Base-by-base conservation (phyloP, 35 echinoderm and acorn worm species). In the Eucidaris tribuloides region DNA sequence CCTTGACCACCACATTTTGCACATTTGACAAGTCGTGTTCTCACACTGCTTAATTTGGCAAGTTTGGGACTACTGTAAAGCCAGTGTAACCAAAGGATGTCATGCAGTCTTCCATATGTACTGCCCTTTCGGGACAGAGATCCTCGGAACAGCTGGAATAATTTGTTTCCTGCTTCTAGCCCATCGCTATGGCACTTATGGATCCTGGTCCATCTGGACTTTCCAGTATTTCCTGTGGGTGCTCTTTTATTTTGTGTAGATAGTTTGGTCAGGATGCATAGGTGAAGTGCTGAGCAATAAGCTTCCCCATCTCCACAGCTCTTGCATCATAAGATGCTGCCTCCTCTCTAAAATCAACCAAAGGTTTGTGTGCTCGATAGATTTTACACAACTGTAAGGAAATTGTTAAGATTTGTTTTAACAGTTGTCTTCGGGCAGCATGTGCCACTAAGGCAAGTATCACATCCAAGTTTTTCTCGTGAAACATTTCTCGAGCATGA, bases 171-270 rank as follows among this genome's bases (percentile, higher is more conserved):
- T 1, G 83, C 66, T 46, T 85, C 83, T 24, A 76, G 74, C 3
- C 83, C 83, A 42, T 87, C 84, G 0, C 84, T 54, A 87, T 43
- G 28, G 40, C 34, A 11, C 84, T 71, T 18, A 87, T 40, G 30
- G 84, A 49, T 9, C 54, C 23, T 11, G 84, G 84, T 15, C 84
- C 84, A 28, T 87, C 71, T 4, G 46, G 48, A 27, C 63, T 57
- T 42, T 87, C 71, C 7, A 87, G 55, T 2, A 78, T 49, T 22
- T 87, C 83, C 42, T 87, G 84, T 0, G 44, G 41, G 37, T 87
- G 84, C 56, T 87, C 84, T 38, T 78, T 87, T 4, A 79, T 56
- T 25, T 87, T 87, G 22, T 87, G 84, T 0, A 87, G 39, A n/a
- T 87, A 87, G 52, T 87, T 87, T 31, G 84, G 71, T 71, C 84